phyloP scores from a whole-genome alignment of 2,113 vertebrate genomes.

The Pantherophis guttatus region DNA sequence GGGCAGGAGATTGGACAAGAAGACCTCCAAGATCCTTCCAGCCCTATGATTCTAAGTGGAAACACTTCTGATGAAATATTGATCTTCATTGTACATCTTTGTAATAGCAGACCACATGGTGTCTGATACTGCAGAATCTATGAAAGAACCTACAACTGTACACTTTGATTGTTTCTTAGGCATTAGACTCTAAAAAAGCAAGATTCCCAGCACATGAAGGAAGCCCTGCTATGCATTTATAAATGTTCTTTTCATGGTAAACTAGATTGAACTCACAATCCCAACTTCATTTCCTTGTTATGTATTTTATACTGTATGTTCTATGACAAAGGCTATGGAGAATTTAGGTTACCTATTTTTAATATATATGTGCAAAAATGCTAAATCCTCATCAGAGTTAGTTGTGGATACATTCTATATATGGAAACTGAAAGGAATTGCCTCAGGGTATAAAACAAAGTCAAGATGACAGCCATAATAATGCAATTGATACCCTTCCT shows the following conservation, averaged over 20 bases:
- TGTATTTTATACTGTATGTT: background rate
- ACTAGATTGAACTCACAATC: background rate
- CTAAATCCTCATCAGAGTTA: background rate
- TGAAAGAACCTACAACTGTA: background rate
- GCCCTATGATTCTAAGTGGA: background rate
- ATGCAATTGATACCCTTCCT: background rate
- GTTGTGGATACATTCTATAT: background rate
- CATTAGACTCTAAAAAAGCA: background rate
- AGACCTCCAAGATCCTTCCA: background rate
- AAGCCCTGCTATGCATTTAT: background rate
- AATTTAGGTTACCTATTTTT: background rate
- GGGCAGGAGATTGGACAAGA: background rate
- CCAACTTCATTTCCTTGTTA: background rate
- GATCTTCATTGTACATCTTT: background rate
- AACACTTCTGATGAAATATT: background rate
- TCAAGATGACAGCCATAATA: background rate
- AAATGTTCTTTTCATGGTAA: background rate
- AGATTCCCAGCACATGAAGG: background rate
- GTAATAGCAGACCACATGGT: background rate
- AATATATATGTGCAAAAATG: background rate
- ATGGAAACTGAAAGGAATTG: background rate
- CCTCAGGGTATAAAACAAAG: background rate
- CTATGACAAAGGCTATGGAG: background rate
- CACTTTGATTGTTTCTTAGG: background rate
- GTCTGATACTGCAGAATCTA: background rate